These are phyloP conservation scores for Eurois occulta DNA, from an alignment of 2,888 invertebrate species.

Conservation along the genomic window DNA sequence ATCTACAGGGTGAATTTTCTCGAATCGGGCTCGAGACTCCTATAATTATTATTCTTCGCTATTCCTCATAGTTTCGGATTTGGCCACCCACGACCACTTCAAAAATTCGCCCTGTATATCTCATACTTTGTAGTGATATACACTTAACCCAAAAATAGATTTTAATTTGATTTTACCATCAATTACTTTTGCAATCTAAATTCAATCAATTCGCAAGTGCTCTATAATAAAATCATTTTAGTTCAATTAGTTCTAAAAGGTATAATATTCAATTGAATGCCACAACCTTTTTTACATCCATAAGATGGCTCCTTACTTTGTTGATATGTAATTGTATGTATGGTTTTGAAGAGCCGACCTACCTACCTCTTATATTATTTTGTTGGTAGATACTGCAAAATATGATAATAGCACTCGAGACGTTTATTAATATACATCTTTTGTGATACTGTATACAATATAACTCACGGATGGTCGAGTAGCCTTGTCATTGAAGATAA, in stretches of 20 bases:
- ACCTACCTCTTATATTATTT: background rate
- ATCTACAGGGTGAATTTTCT: too few relatives aligned
- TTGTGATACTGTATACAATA: conserved; percentile 65
- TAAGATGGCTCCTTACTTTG: background rate
- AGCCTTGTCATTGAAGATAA: conserved; percentile 47
- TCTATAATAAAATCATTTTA: conserved; percentile 14
- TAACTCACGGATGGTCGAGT: conserved; percentile 21
- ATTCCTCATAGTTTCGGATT: too few relatives aligned
- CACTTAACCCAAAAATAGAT: background rate
- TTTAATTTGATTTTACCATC: conserved; percentile 25
- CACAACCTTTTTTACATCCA: background rate
- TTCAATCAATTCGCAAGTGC: conserved; percentile 19
- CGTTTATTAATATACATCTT: conserved; percentile 75
- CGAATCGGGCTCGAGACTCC: too few relatives aligned
- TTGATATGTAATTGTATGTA: conserved; percentile 10
- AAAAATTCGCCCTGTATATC: too few relatives aligned
- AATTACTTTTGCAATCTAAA: conserved; percentile 21
- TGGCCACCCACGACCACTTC: too few relatives aligned
- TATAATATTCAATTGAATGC: background rate
- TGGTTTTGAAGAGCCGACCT: background rate
- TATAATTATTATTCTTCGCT: too few relatives aligned
- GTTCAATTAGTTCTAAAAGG: conserved; percentile 26
- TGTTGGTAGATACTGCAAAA: conserved; percentile 48
- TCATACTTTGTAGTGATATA: background rate
- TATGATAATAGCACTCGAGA: conserved; percentile 68